Base-by-base conservation (phyloP, 1,140 invertebrate genomes). In the Drosophila orosa region DNA sequence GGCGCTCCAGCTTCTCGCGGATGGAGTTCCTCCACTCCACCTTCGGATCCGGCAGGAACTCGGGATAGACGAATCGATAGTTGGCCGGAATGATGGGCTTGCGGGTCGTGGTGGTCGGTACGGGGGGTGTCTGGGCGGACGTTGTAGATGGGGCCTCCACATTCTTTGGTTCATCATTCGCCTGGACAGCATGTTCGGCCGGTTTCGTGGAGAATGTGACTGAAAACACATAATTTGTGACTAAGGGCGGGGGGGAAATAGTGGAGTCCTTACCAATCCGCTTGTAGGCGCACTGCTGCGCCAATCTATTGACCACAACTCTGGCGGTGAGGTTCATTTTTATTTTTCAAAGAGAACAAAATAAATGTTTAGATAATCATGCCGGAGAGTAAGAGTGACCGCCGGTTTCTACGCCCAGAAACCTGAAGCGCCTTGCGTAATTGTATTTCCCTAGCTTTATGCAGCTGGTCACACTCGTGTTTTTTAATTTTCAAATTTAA, bases 1-100 rank as follows among this genome's bases (percentile, higher is more conserved):
- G 93, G 61, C 98, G 94, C 89, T 99, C 98, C 12, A 99, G 91
- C 91, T 96, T 97, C 92, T 99, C 98, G 73, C 95, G 93, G 0
- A 99, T 84, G 19, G 92, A 79, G 93, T 99, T 98, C 68, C 98
- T 92, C 89, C 94, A 95, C 90, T 95, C 92, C 10, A 95, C 93
- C 71, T 96, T 95, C 0, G 97, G 97, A 92, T 97, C 95, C 3
- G 98, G 98, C 47, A 99, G 92, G 94, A 99, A 99, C 93, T 99
- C 98, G 7, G 97, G 98, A 93, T 98, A 99, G 33, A 96, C 93
- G 92, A 95, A 95, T 85, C 98, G 94, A 81, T 93, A 95, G 54
- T 95, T 93, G 3, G 90, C 29, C n/a, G 92, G 92, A 3, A 90
- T 80, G 22, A 92, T 71, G 0, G 91, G 74, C 50, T 91, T 92